A percentile compares a stretch with the other conserved stretches of the same genome.
Conservation (phyloP, 1,140 invertebrate genomes). For the Spodoptera frugiperda region DNA sequence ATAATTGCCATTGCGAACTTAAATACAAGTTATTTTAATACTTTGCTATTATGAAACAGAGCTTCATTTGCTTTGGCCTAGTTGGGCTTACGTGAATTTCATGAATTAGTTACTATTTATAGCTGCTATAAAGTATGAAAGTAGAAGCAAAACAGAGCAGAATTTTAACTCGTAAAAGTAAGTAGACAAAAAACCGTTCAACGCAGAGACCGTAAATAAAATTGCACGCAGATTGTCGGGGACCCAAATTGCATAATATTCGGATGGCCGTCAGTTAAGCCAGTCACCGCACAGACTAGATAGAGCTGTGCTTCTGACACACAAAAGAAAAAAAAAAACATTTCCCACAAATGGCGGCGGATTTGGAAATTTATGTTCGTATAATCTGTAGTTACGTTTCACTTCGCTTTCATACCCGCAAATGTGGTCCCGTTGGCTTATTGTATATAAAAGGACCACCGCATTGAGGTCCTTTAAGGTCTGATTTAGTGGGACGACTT, state of each 20-base stretch:
- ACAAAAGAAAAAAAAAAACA: conserved; percentile 46
- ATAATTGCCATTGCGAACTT: conserved; percentile 36
- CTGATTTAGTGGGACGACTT: conserved; percentile 50
- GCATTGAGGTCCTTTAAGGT: conserved; percentile 52
- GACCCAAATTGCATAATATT: conserved; percentile 42
- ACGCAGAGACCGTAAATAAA: neutral
- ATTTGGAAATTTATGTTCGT: conserved; percentile 56
- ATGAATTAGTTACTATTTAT: no score
- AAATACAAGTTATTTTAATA: conserved; percentile 32
- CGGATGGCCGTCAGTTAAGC: conserved; percentile 31
- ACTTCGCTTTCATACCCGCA: conserved; percentile 47
- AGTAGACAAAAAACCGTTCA: neutral
- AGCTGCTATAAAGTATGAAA: no score
- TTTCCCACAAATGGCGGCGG: conserved; percentile 46
- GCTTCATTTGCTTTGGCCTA: neutral
- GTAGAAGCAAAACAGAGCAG: neutral
- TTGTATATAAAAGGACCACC: conserved; percentile 50
- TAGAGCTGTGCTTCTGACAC: conserved; percentile 32
- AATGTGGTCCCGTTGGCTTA: conserved; percentile 48
- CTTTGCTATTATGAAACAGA: neutral
- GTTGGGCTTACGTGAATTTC: neutral
- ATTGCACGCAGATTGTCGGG: conserved; percentile 20
- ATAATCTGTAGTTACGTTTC: conserved; percentile 58
- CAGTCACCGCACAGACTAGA: conserved; percentile 43
- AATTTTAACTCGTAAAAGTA: neutral